phyloP scores from a whole-genome alignment of 1,140 invertebrate species.

The Meteorus sp. region DNA sequence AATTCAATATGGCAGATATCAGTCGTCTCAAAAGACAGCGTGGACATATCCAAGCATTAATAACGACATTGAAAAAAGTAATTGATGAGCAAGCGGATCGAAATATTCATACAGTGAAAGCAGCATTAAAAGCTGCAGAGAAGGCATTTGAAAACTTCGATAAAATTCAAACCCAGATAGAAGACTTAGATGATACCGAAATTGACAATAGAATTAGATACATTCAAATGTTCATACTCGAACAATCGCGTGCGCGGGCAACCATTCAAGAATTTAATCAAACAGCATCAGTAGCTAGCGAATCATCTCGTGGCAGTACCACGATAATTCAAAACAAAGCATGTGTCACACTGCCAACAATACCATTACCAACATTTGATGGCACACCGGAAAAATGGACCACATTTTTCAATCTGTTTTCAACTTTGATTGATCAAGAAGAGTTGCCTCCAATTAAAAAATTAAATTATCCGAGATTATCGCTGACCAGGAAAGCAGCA shows the following conservation, averaged over 20 bases:
- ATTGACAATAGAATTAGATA: background rate
- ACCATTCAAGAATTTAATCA: background rate
- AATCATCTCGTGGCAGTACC: background rate
- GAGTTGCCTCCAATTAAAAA: conserved; percentile 37
- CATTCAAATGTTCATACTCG: background rate
- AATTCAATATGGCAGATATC: background rate
- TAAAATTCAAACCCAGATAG: background rate
- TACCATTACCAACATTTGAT: conserved; percentile 41
- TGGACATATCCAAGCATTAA: background rate
- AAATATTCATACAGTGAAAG: background rate
- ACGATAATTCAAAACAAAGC: conserved; percentile 4
- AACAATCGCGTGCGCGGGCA: background rate
- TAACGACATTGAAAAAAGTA: background rate
- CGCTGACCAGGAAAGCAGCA: conserved; percentile 29
- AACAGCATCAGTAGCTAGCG: too few species aligned
- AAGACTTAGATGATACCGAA: conserved; percentile 3
- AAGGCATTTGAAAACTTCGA: background rate
- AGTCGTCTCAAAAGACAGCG: background rate
- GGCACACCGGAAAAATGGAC: conserved; percentile 41
- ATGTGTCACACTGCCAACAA: conserved; percentile 31
- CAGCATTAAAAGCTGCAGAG: background rate
- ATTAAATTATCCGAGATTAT: conserved; percentile 37
- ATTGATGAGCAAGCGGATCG: background rate
- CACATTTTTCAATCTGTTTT: conserved; percentile 41
- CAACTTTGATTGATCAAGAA: conserved; percentile 42